These are phyloP conservation scores for Drosophila elegans DNA, from an alignment of 1,140 invertebrate species.

Conservation along the genomic window DNA sequence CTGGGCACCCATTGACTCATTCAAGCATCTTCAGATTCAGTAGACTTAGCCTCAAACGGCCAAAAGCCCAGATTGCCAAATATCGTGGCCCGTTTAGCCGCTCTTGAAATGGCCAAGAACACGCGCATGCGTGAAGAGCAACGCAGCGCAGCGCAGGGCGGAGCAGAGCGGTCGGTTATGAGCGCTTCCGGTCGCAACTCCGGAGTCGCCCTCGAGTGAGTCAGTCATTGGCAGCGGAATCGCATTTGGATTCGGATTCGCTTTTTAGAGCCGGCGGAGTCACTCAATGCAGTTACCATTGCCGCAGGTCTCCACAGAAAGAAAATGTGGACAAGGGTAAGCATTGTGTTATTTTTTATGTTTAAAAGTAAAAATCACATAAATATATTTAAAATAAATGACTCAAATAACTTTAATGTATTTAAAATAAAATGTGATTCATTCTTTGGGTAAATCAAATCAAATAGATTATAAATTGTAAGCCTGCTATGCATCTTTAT, in stretches of 20 bases:
- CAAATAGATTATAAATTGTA: too few relatives aligned
- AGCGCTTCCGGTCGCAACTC: conserved; percentile 66
- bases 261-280: conserved; percentile 26
- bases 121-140: conserved; percentile 67
- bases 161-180: conserved; percentile 55
- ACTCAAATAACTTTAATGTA: too few relatives aligned
- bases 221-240: conserved; percentile 50
- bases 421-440: too few relatives aligned
- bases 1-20: conserved; percentile 50
- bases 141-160: not conserved
- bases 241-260: conserved; percentile 10
- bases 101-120: conserved; percentile 66
- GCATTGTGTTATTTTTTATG: too few relatives aligned
- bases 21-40: conserved; percentile 26
- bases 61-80: conserved; percentile 53
- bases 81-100: conserved; percentile 42
- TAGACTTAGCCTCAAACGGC: not conserved
- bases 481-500: too few relatives aligned
- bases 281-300: conserved; percentile 51
- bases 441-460: too few relatives aligned
- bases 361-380: too few relatives aligned
- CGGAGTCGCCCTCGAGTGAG: conserved; percentile 53
- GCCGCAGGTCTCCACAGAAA: conserved; percentile 39
- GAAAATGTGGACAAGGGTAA: too few relatives aligned
- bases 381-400: too few relatives aligned